These are phyloP conservation scores for Caenorhabditis wallacei DNA, from an alignment of 2,888 invertebrate genomes.

Conservation along the genomic window DNA sequence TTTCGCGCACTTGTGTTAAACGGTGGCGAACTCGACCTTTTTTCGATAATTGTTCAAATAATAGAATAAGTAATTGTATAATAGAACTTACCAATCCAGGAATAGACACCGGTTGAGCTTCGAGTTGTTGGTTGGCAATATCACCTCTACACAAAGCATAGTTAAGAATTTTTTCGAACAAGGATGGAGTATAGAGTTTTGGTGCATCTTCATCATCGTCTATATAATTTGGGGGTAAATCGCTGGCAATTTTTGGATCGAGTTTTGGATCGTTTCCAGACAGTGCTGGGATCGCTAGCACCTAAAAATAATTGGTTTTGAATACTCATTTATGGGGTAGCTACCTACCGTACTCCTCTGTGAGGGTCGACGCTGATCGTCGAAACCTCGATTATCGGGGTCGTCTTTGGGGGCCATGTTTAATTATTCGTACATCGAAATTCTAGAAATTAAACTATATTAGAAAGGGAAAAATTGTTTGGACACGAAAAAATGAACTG, in stretches of 20 bases:
- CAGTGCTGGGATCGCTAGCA: constrained; percentile 59
- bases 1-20: constrained; percentile 46
- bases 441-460: constrained; percentile 16
- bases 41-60: constrained; percentile 56
- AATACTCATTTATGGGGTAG: neutral
- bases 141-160: constrained; percentile 72
- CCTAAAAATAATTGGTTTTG: constrained; percentile 18
- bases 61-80: neutral
- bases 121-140: constrained; percentile 70
- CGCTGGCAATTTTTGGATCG: constrained; percentile 25
- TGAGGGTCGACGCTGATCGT: constrained; percentile 60
- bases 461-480: neutral
- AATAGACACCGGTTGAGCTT: constrained; percentile 70
- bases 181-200: constrained; percentile 67
- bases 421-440: constrained; percentile 56
- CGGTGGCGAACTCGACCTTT: constrained; percentile 1
- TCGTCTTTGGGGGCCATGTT: constrained; percentile 68
- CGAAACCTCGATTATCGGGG: constrained; percentile 56
- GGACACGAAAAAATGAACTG: neutral
- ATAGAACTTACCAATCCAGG: constrained; percentile 68
- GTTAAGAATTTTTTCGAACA: constrained; percentile 72
- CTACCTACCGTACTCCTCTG: constrained; percentile 62
- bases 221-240: constrained; percentile 29
- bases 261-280: constrained; percentile 52
- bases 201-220: constrained; percentile 73